A percentile compares a stretch with the other conserved stretches of the same genome.
Conservation (phyloP, 2,888 invertebrate genomes). For the Lamproptera curius region DNA sequence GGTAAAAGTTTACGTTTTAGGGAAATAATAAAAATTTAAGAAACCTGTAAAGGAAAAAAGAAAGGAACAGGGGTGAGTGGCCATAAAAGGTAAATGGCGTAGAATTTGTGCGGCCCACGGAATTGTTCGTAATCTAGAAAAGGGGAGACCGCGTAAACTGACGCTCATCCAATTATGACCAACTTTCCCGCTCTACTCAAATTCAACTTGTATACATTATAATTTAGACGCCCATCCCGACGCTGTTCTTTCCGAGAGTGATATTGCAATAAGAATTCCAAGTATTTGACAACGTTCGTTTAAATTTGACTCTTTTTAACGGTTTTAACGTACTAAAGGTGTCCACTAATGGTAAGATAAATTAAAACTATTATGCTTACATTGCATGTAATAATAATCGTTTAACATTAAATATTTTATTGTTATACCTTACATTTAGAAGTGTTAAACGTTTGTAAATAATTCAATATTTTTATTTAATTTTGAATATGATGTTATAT, state of each 20-base stretch:
- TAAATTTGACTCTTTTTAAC: no score
- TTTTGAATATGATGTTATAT: no score
- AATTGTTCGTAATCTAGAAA: conserved; percentile 12
- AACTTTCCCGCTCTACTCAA: conserved; percentile 8
- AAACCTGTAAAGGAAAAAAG: background rate
- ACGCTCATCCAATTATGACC: conserved; percentile 11
- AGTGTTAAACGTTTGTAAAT: no score
- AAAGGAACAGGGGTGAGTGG: background rate
- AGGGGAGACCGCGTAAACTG: conserved; percentile 3
- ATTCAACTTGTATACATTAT: conserved; percentile 13
- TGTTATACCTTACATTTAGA: no score
- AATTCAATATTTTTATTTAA: no score
- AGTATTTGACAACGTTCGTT: conserved; percentile 1
- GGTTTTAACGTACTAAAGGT: no score
- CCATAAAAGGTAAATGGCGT: conserved; percentile 7
- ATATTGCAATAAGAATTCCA: conserved; percentile 1
- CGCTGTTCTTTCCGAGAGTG: background rate
- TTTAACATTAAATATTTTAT: no score
- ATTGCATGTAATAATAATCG: no score
- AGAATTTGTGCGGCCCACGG: background rate
- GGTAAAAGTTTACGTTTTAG: background rate
- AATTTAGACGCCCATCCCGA: conserved; percentile 2
- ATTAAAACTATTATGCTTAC: no score
- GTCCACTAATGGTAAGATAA: no score
- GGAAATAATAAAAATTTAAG: background rate